Base-by-base conservation (phyloP, 2,888 invertebrate genomes). In the Catocala sponsa region DNA sequence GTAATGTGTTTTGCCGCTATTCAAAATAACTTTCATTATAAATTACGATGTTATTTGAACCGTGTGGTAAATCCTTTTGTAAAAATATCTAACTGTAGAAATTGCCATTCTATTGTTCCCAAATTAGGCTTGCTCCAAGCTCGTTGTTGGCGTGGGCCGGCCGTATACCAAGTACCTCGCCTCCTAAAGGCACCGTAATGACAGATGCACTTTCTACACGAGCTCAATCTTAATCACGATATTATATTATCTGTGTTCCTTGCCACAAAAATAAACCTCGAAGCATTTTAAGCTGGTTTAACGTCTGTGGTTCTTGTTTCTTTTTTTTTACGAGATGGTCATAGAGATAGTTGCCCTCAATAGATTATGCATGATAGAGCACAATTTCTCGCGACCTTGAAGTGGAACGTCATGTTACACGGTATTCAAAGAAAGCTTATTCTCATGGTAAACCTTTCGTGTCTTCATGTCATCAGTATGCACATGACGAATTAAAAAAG, bases 61-160 rank as follows among this genome's bases (percentile, higher is more conserved):
- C 42, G 13, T 11, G 44, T 10, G 25, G 33, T 43, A 44, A 51
- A 51, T 51, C 42, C 41, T 46, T 33, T n/a, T 66, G 50, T n/a
- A 38, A 41, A 47, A 47, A n/a, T 71, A 67, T 68, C 63, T 78
- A 72, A 70, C 73, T 67, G 72, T 72, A 79, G 72, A 79, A 81
- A 79, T 57, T 64, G 48, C 75, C 62, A 64, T 72, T 74, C 68
- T 70, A 82, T 84, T 86, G 85, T 86, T 81, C 68, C 78, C 66
- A 79, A 80, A 85, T 84, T 82, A 79, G 81, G 78, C 74, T 76
- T 81, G 78, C 81, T 82, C 78, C 72, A 69, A 73, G 64, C 65
- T 69, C 70, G 67, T 51, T 72, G 57, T 63, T 52, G 47, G 81
- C 76, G 85, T 85, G 81, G 84, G 83, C 68, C 74, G 72, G 74